Evolutionary conservation across 2,888 invertebrate species (phyloP), one percentile per base, ranked within the genome.

Genomic region (Ochropleura plecta): DNA sequence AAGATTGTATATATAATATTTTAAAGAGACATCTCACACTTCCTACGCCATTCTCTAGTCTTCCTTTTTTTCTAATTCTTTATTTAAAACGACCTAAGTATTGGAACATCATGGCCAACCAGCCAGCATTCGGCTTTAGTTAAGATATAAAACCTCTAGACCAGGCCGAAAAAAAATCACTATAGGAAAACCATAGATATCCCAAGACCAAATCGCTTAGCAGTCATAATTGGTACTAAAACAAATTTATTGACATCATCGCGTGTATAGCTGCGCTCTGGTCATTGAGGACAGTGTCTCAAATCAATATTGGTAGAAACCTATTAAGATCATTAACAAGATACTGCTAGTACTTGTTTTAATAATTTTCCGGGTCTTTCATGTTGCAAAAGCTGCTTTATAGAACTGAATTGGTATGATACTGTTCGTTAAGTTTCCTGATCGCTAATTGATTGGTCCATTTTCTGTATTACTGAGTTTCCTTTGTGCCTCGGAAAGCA

Each of bases 331-430:
- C 71, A 82, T 82, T 82, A 78, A 55, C 30, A 59, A 53, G 84
- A 86, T 79, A 86, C 70, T 12, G 46, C n/a, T 30, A 42, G 18
- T 69, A 72, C 60, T 70, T 60, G 76, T 63, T 78, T 78, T 62
- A 75, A 70, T 77, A 76, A 84, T 84, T 86, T 86, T 84, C 86
- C 86, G 75, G 81, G 82, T 85, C 55, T 81, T 79, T 81, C 55
- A 60, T 46, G 66, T 82, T 81, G 76, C 75, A 73, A 70, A 65
- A 79, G 72, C 57, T 20, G 62, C 64, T 57, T 68, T 44, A 65
- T 70, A 53, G 51, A 66, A 68, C 65, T 67, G 30, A 74, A 82
- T 74, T 12, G 42, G 63, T 65, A 30, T 49, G 59, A 64, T 55
- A 68, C 12, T 46, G n/a, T n/a, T n/a, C n/a, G n/a, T n/a, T 49